Evolutionary conservation across 1,140 invertebrate species (phyloP).

Genomic region (Drosophila tristis): DNA sequence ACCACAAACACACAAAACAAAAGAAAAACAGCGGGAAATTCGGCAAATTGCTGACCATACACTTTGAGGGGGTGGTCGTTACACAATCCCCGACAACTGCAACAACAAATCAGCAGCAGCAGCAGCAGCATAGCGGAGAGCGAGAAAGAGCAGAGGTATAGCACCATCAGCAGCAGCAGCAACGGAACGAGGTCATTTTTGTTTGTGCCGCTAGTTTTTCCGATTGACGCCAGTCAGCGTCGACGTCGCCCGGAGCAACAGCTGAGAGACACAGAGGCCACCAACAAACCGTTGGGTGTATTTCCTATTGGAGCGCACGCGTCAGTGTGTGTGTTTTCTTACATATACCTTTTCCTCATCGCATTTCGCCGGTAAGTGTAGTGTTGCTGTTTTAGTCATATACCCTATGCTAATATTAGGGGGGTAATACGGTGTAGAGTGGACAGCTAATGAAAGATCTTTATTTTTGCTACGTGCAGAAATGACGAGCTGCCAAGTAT

Average conservation of each 20-base stretch:
- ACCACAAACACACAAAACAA: constrained; percentile 17
- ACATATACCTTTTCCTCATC: constrained; percentile 5
- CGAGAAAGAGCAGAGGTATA: constrained; percentile 1
- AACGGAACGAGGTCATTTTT: constrained; percentile 44
- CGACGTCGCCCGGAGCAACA: constrained; percentile 36
- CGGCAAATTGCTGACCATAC: constrained; percentile 2
- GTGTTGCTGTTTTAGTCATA: constrained; percentile 1
- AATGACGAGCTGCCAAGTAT: no score
- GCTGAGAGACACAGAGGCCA: constrained; percentile 32
- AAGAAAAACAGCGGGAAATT: constrained; percentile 29
- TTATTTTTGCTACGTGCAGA: no score
- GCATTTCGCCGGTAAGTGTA: constrained; percentile 45
- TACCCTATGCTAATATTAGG: no score
- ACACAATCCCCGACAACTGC: constrained; percentile 29
- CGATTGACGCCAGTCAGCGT: constrained; percentile 21
- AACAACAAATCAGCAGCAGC: constrained; percentile 20
- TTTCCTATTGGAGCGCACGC: constrained; percentile 1
- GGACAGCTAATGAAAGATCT: constrained; percentile 1
- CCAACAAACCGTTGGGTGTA: neutral
- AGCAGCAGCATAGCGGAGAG: neutral
- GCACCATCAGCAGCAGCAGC: neutral
- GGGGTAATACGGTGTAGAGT: neutral
- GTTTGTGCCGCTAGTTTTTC: constrained; percentile 35
- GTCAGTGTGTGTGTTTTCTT: constrained; percentile 16
- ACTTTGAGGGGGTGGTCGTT: constrained; percentile 3